A percentile compares a stretch with the other conserved stretches of the same genome.
Conservation (phyloP, 2,113 vertebrate species). For the Galbula dea region DNA sequence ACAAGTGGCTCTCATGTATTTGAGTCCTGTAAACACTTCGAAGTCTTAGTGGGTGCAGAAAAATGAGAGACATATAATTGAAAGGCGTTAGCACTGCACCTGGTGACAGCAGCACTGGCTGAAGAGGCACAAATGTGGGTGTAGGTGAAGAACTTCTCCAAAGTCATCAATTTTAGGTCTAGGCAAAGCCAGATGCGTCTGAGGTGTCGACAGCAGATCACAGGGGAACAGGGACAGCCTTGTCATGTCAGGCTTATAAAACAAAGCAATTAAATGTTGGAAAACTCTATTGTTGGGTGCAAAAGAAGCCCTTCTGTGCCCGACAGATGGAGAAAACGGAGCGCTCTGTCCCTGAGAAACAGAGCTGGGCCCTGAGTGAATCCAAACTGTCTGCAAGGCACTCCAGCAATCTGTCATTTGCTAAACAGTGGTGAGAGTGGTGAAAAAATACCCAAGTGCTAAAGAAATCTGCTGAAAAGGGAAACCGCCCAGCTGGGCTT, state of each 20-base stretch:
- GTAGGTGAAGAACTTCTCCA: background rate
- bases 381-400: background rate
- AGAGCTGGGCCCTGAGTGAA: background rate
- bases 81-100: background rate
- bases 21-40: background rate
- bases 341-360: background rate
- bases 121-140: background rate
- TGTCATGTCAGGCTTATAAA: background rate
- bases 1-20: background rate
- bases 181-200: background rate
- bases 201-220: background rate
- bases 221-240: background rate
- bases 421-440: constrained; percentile 10
- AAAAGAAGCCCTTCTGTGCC: background rate
- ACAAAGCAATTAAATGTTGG: background rate
- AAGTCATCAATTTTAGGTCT: background rate
- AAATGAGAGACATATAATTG: background rate
- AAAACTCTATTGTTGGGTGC: background rate
- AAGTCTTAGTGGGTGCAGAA: background rate
- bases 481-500: constrained; percentile 46
- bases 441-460: constrained; percentile 44
- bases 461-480: constrained; percentile 36
- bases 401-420: constrained; percentile 30
- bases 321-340: background rate
- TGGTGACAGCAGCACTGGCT: background rate